Evolutionary conservation across 1,140 invertebrate genomes (phyloP), one percentile per base, ranked within the genome.

Genomic region (Nebria ingens): DNA sequence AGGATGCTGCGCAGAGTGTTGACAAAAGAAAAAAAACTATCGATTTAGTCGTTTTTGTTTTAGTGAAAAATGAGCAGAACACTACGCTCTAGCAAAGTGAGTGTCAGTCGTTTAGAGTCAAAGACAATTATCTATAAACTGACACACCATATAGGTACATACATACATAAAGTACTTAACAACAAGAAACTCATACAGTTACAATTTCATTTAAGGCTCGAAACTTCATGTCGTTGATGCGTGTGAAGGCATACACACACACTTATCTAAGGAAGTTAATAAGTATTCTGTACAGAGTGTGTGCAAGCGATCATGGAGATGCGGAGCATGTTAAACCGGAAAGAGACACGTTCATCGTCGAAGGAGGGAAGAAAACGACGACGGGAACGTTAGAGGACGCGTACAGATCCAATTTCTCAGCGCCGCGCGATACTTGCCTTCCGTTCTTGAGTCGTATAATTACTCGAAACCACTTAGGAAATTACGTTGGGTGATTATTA

Each of bases 381-480:
- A 45, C 6, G 17, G 3, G 25, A 29, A 13, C 25, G 13, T n/a
- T n/a, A n/a, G n/a, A n/a, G 6, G 40, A 45, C 40, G 40, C 17
- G 40, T 17, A 17, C 40, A 45, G 40, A 45, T 45, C 40, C 40
- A 45, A 45, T 45, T 45, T 45, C 40, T 45, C 40, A 17, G 40
- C 15, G 17, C n/a, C 3, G 40, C 17, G 40, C 40, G 40, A 45
- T 45, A 45, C 9, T 45, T 9, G 40, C 40, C 40, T 45, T 45
- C 40, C 40, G 40, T 17, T 17, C 40, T 17, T 17, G 40, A 45
- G 40, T 17, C 17, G 40, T 45, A 45, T 45, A 45, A 45, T 45
- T 45, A 45, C 40, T 45, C 40, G 40, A 45, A 45, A 45, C 40
- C 40, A 45, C 40, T 45, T 45, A 45, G 40, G 40, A 45, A 45